Base-by-base conservation (phyloP, 2,888 invertebrate species). In the Tromatobia lineatoria region DNA sequence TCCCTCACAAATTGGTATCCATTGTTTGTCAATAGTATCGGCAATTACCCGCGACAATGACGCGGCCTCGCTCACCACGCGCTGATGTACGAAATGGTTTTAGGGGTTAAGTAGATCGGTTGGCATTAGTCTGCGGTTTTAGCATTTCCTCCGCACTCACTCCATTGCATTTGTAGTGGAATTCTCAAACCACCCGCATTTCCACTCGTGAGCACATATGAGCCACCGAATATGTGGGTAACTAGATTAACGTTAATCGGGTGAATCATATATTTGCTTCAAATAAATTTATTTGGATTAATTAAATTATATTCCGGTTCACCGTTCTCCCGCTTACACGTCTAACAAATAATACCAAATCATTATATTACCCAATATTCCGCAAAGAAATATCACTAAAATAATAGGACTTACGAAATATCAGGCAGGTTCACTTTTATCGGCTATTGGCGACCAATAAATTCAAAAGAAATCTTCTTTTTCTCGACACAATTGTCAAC, bases 71-170 rank as follows among this genome's bases (percentile, higher is more conserved):
- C 64, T 52, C 25, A 47, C 42, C 66, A 73, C 83, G 84, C 82
- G 81, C 87, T 86, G 89, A 88, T 87, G 82, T 89, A 86, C 88
- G 83, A 89, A 90, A 90, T 90, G 90, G 88, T 87, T 73, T 88
- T 86, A 61, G 89, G 89, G 90, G 90, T 91, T 90, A 91, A 90
- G 89, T 87, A 88, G 89, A 90, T 90, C 89, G 89, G 83, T 78
- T 73, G 87, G 89, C 87, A 89, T 90, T 90, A 90, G 89, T 90
- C 89, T 90, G 88, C 87, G 88, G 87, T 87, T 85, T 52, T 66
- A 38, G 52, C 66, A 20, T 66, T 71, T 71, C 54, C 64, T 54
- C 13, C 54, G 71, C 38, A 52, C 34, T 61, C 52, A 6, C 18
- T 54, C 23, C 8, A 25, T 64, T 18, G 64, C 64, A 64, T 71